Evolutionary conservation across 2,888 invertebrate species (phyloP), one percentile per base, ranked within the genome.

Genomic region (Agrochola lota): DNA sequence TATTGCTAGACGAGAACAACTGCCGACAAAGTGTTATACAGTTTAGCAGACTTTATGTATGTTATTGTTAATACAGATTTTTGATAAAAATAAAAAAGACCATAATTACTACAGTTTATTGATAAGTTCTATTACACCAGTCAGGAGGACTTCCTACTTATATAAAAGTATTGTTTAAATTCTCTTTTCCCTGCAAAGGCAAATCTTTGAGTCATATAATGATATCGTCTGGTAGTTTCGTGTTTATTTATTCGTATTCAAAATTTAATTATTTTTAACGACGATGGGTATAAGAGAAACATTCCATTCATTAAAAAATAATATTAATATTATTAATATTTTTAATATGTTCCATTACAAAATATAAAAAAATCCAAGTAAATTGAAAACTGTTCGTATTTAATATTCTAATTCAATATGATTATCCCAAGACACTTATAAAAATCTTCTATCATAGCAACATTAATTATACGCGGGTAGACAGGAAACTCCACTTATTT

Each of bases 391-490:
- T 43, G 0, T 20, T 20, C 2, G 23, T 74, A 17, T 60, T 46
- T 23, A 49, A 46, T 23, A 40, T 55, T 49, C 55, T 7, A 52
- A 69, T 75, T 73, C 30, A 75, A 67, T 77, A 35, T 60, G 15
- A n/a, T 9, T 4, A 64, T 76, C 26, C 52, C 35, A 70, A 77
- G 35, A 59, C 26, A 62, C 57, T 49, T 7, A 69, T 55, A 76
- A 75, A 72, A 71, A 40, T 63, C 40, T 43, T 57, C 66, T 52
- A 70, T 66, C 46, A 75, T 71, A 40, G 7, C 15, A 63, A 70
- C 79, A 74, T 78, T 79, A 75, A 83, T 79, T 76, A 72, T 68
- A 52, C 57, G 72, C 15, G n/a, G 49, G 43, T 49, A 57, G 86
- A 73, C 67, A 60, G 77, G 71, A 71, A 66, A 63, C 68, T 64